Conservation (phyloP, 2,888 invertebrate species). For the Steinernema scapterisci region DNA sequence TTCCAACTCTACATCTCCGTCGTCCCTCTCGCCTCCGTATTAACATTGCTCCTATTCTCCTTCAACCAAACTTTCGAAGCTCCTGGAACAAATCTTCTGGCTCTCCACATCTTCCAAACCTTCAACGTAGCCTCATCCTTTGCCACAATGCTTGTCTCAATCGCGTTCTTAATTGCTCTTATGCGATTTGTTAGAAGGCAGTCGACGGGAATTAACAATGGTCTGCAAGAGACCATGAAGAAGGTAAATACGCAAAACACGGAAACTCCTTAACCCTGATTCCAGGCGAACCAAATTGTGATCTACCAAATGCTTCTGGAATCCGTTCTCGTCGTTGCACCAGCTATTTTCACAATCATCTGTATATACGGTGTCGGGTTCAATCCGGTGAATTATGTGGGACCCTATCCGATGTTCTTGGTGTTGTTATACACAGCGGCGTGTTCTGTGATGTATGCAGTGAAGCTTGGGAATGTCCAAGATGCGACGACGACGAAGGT, state of each 20-base stretch:
- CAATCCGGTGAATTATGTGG: background rate
- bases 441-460: background rate
- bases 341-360: background rate
- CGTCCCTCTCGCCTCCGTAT: background rate
- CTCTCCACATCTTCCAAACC: background rate
- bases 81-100: background rate
- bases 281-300: conserved; percentile 16
- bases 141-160: background rate
- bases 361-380: background rate
- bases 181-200: background rate
- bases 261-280: background rate
- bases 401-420: background rate
- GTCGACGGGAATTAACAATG: background rate
- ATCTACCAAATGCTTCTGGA: conserved; percentile 11
- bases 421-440: background rate
- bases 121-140: background rate
- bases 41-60: background rate
- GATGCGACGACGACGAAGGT: too few species aligned
- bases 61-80: background rate
- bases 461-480: background rate
- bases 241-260: background rate
- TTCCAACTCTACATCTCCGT: background rate
- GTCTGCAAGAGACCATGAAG: background rate
- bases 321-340: background rate
- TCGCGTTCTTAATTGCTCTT: background rate